Evolutionary conservation across 92 coral and sea anemone species (phyloP).

Genomic region (Ricordea florida): DNA sequence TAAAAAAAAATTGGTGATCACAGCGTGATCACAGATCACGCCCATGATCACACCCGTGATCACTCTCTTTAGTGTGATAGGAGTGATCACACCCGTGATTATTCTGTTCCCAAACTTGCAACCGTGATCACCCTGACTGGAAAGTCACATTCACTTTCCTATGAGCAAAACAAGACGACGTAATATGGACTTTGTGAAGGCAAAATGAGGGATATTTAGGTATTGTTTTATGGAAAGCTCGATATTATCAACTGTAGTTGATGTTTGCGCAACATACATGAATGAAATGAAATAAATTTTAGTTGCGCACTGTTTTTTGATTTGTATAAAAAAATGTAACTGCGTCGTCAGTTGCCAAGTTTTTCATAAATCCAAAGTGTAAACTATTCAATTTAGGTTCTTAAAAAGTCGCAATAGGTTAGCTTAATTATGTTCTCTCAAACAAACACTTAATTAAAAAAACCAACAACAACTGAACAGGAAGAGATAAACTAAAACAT

Average conservation of each 20-base stretch:
- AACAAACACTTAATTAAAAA: not conserved
- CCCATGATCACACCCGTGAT: slow-evolving; percentile 24
- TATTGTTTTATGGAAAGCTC: not conserved
- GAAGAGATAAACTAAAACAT: not conserved
- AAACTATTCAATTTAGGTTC: not conserved
- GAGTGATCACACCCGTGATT: slow-evolving; percentile 46
- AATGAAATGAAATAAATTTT: too few relatives aligned
- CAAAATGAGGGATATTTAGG: not conserved
- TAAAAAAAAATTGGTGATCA: too few relatives aligned
- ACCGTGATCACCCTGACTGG: not conserved
- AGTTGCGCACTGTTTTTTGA: not conserved
- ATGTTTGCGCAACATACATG: too few relatives aligned
- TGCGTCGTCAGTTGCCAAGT: not conserved
- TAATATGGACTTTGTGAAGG: too few relatives aligned
- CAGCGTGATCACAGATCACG: too few relatives aligned
- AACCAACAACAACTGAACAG: not conserved
- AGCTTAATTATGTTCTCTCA: not conserved
- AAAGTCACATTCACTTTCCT: too few relatives aligned
- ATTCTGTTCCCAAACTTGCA: too few relatives aligned
- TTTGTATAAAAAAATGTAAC: not conserved
- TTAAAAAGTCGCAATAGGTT: not conserved
- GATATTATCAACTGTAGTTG: not conserved
- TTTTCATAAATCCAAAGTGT: not conserved
- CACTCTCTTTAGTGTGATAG: slow-evolving; percentile 3
- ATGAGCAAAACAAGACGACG: too few relatives aligned